phyloP scores from a whole-genome alignment of 1,140 invertebrate species.

The Kradibia gibbosae region DNA sequence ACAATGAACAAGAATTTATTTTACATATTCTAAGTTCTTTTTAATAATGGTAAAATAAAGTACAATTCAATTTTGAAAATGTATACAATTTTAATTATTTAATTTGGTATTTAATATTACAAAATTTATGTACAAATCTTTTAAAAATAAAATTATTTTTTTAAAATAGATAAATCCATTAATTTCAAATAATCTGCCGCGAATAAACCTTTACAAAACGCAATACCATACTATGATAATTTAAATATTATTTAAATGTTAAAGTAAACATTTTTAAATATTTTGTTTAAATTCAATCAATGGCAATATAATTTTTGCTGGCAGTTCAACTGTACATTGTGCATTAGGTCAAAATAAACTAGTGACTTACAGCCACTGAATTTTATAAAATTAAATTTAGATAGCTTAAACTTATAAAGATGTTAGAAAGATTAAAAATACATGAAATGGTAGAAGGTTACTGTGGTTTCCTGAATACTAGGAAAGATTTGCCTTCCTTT shows the following conservation, averaged over 20 bases:
- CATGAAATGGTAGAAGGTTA: background rate
- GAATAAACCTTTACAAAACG: background rate
- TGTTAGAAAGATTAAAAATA: background rate
- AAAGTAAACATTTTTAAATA: background rate
- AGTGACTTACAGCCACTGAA: conserved; percentile 41
- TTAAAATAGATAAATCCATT: background rate
- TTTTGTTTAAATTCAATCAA: background rate
- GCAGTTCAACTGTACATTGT: background rate
- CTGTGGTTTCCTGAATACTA: background rate
- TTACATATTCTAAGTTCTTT: background rate
- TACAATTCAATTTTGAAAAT: too few relatives aligned
- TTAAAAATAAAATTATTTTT: too few relatives aligned
- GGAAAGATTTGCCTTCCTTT: conserved; percentile 59
- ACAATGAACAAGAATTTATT: background rate
- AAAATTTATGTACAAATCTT: background rate
- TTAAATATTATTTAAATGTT: background rate
- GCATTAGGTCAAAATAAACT: background rate
- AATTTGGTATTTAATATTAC: background rate
- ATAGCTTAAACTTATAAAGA: conserved; percentile 38
- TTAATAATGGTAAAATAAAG: too few relatives aligned
- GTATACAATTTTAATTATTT: background rate
- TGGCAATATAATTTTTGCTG: background rate
- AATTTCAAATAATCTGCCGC: background rate
- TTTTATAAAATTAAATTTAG: conserved; percentile 31
- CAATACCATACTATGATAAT: background rate